These are phyloP conservation scores for Saguinus imperator DNA, from an alignment of 2,113 vertebrate genomes.

Conservation along the genomic window DNA sequence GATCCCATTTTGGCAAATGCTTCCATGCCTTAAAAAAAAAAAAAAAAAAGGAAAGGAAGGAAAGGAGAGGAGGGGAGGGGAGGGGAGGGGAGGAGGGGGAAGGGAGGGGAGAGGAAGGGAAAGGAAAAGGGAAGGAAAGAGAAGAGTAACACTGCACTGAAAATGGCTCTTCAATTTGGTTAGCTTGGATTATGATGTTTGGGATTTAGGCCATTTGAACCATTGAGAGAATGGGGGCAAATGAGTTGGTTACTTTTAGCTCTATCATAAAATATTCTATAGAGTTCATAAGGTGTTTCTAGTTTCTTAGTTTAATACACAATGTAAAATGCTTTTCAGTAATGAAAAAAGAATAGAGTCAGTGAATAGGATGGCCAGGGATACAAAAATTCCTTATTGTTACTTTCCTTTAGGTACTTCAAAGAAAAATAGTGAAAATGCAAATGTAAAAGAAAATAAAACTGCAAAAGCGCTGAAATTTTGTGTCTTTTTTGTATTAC, in stretches of 20 bases:
- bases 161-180: conserved; percentile 58
- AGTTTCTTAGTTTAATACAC: not conserved
- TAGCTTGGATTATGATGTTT: conserved; percentile 50
- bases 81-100: too few species aligned
- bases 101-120: too few species aligned
- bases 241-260: conserved; percentile 23
- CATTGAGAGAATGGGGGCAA: conserved; percentile 28
- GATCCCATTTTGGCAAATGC: conserved; percentile 64
- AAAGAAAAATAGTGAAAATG: not conserved
- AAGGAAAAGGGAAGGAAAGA: not conserved
- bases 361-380: not conserved
- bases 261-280: conserved; percentile 22
- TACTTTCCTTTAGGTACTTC: not conserved
- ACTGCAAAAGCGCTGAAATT: not conserved
- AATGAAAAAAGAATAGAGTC: not conserved
- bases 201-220: conserved; percentile 23
- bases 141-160: not conserved
- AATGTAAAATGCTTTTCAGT: not conserved
- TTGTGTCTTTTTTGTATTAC: not conserved
- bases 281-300: not conserved
- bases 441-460: not conserved
- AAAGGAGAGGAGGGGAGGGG: too few species aligned
- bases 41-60: not conserved
- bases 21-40: not conserved
- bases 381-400: not conserved